Percentiles rank a stretch among this genome's conserved stretches.
Conservation (phyloP, 2,113 vertebrate genomes). For the Callaeas wilsoni region DNA sequence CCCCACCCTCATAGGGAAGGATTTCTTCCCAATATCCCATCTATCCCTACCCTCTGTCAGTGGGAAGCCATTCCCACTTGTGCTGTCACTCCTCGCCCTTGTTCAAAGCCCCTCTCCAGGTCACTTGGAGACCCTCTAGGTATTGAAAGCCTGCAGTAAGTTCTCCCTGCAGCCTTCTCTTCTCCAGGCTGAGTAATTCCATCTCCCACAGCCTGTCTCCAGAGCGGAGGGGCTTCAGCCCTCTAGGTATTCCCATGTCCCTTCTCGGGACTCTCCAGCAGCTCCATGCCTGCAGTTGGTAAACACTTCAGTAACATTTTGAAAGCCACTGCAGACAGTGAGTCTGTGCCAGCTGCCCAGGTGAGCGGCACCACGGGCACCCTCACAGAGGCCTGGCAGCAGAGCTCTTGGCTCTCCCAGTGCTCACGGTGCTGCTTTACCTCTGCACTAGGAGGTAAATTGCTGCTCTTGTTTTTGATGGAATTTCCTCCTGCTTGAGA, state of each 20-base stretch:
- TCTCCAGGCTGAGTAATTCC: not conserved
- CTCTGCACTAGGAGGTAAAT: not conserved
- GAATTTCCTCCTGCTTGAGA: not conserved
- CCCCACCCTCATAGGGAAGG: not conserved
- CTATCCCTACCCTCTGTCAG: not conserved
- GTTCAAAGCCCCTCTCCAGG: not conserved
- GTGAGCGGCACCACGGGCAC: not conserved
- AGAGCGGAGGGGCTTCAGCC: not conserved
- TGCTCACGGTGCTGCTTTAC: not conserved
- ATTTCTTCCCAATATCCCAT: not conserved
- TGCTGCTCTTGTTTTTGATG: not conserved
- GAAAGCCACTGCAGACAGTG: not conserved
- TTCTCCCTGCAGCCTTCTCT: not conserved
- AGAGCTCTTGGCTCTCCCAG: not conserved
- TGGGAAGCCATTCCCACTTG: not conserved
- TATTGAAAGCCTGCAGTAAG: not conserved
- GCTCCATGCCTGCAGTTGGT: not conserved
- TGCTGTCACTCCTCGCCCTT: not conserved
- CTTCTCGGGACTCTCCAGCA: not conserved
- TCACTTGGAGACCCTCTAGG: not conserved
- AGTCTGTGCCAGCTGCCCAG: not conserved
- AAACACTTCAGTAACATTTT: not conserved
- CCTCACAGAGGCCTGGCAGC: not conserved
- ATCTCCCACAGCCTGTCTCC: not conserved
- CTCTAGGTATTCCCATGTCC: accelerated